Evolutionary conservation across 1,140 invertebrate species (phyloP).

Genomic region (Micrasema minimum): DNA sequence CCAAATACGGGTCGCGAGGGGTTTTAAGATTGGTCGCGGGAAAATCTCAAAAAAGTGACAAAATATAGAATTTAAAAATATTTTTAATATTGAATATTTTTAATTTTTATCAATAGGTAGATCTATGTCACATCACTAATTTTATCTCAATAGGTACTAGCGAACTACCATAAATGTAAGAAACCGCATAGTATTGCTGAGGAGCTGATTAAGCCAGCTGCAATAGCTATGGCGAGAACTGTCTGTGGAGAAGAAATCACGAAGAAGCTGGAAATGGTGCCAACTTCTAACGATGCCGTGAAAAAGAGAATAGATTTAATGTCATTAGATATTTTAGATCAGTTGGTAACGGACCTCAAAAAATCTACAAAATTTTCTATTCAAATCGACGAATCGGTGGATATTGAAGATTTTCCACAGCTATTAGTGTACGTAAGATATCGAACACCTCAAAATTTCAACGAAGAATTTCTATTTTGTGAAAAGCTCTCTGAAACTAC

Average conservation of each 20-base stretch:
- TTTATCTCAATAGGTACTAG: too few species aligned
- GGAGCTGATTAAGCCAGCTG: background rate
- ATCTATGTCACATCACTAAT: too few species aligned
- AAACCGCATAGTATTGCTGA: background rate
- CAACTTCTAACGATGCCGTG: background rate
- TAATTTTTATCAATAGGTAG: too few species aligned
- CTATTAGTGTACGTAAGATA: background rate
- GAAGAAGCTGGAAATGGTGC: slow-evolving; percentile 1
- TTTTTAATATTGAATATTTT: too few species aligned
- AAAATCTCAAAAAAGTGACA: too few species aligned
- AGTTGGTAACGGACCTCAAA: background rate
- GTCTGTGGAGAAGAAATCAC: background rate
- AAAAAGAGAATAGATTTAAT: slow-evolving; percentile 3
- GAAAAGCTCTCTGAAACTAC: slow-evolving; percentile 2
- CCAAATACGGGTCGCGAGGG: too few species aligned
- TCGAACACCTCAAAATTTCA: background rate
- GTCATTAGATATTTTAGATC: background rate
- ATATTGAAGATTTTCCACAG: slow-evolving; percentile 1
- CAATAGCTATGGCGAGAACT: background rate
- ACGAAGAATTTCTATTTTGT: background rate
- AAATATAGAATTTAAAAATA: too few species aligned
- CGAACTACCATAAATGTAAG: too few species aligned
- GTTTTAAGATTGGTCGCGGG: too few species aligned
- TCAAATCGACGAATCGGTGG: too few species aligned
- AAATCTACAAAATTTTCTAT: background rate